A percentile compares a stretch with the other conserved stretches of the same genome.
Conservation (phyloP, 2,797 vertebrate species). For the Helarctos malayanus region DNA sequence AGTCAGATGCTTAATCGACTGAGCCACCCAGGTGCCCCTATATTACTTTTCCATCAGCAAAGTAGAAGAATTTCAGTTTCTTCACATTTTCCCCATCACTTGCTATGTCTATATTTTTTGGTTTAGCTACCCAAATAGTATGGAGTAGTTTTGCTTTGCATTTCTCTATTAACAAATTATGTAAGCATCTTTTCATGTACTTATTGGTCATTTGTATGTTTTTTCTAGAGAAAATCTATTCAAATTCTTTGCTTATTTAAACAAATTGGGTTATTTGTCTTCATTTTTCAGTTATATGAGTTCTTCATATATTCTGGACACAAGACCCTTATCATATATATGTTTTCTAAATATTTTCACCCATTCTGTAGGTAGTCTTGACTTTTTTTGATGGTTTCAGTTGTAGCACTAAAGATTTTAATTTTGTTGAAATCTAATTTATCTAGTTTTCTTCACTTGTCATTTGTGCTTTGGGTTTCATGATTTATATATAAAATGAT, state of each 20-base stretch:
- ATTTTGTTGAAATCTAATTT: background rate
- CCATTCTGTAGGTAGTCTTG: background rate
- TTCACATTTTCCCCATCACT: background rate
- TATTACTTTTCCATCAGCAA: background rate
- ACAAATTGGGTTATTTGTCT: background rate
- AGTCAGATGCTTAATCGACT: background rate
- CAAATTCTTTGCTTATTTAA: background rate
- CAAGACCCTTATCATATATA: background rate
- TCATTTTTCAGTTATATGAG: background rate
- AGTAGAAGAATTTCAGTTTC: background rate
- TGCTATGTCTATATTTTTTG: background rate
- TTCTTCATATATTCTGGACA: background rate
- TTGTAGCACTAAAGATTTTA: background rate
- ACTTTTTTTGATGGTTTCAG: background rate
- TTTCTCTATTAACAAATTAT: background rate
- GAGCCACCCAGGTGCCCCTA: background rate
- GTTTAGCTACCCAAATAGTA: background rate
- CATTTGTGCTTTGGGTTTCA: background rate
- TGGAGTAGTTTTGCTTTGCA: background rate
- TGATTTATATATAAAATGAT: background rate
- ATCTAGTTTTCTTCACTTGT: background rate
- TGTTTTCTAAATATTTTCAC: background rate
- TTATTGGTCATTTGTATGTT: background rate
- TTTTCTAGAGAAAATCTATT: slow-evolving; percentile 42
- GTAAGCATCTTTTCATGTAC: background rate